Conservation (phyloP, 2,113 vertebrate genomes). For the Proteles cristata region DNA sequence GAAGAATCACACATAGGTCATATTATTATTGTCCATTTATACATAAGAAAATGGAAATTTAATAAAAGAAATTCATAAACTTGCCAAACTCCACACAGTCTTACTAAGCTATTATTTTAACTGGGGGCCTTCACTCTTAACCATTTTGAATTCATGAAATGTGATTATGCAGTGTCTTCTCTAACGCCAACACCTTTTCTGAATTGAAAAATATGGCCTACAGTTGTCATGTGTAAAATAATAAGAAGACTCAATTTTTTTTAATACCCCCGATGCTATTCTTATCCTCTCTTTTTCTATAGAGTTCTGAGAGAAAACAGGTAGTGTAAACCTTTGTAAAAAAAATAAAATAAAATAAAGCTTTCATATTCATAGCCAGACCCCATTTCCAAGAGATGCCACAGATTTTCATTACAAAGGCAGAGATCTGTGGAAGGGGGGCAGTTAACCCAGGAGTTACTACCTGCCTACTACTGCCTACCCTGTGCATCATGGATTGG, state of each 20-base stretch:
- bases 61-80: background rate
- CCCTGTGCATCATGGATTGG: too few relatives aligned
- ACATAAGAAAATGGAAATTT: background rate
- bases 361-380: background rate
- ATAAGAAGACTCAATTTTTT: background rate
- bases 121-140: background rate
- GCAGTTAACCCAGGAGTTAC: too few relatives aligned
- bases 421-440: background rate
- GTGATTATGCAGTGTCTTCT: background rate
- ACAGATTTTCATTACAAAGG: background rate
- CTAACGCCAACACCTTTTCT: background rate
- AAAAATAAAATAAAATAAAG: background rate
- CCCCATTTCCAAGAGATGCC: background rate
- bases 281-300: background rate
- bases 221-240: background rate
- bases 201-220: background rate
- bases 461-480: too few relatives aligned
- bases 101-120: background rate
- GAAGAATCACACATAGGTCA: background rate
- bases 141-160: background rate
- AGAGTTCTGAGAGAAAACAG: background rate
- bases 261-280: rapidly evolving
- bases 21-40: background rate
- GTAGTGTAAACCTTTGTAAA: background rate
- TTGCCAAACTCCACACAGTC: background rate